phyloP scores from a whole-genome alignment of 2,888 invertebrate genomes.

The Apodemia mormo region DNA sequence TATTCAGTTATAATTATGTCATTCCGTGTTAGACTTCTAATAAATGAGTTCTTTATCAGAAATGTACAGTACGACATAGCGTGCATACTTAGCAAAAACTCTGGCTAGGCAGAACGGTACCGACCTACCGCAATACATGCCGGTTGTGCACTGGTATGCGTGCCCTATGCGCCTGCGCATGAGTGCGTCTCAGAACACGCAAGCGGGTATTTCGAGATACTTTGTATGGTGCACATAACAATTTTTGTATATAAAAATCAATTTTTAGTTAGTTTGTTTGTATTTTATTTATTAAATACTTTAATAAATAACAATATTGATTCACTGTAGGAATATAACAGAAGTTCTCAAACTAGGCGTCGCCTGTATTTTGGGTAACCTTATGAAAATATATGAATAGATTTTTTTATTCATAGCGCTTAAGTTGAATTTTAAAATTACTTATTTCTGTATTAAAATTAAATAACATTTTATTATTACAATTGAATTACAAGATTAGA shows the following conservation, averaged over 20 bases:
- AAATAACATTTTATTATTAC: no score
- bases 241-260: neutral
- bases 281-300: neutral
- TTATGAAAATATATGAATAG: no score
- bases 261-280: neutral
- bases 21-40: neutral
- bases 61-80: conserved; percentile 19
- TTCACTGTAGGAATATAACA: no score
- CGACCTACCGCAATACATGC: conserved; percentile 44
- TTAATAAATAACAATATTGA: no score
- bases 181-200: conserved; percentile 49
- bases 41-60: conserved; percentile 1
- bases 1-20: neutral
- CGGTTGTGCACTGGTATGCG: conserved; percentile 33
- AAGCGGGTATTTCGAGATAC: conserved; percentile 65
- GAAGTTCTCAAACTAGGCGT: no score
- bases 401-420: no score
- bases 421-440: no score
- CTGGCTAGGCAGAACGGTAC: conserved; percentile 40
- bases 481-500: no score
- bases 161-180: conserved; percentile 34
- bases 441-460: no score
- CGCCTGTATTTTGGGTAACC: no score
- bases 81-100: conserved; percentile 19
- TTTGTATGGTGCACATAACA: conserved; percentile 50